Evolutionary conservation across 1,140 invertebrate species (phyloP), one percentile per base, ranked within the genome.

Genomic region (Polypedilum pembai): DNA sequence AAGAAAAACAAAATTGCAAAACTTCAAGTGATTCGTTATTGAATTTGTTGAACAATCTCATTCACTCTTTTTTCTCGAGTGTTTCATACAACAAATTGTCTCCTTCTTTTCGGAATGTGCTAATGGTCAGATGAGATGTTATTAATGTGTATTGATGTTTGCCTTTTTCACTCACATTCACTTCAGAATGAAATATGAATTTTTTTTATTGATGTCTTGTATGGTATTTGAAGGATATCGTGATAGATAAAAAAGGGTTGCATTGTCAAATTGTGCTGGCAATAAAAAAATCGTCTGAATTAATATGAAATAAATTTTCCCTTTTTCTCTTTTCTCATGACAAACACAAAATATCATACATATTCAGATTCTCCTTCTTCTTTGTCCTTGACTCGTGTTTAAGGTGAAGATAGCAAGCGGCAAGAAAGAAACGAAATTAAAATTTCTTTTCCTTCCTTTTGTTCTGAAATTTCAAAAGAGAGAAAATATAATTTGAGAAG

Each of bases 1-100:
- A 56, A 56, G 45, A 56, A 56, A 56, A 56, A 56, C 45, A 56
- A 56, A 56, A 56, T 56, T 56, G 45, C 45, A 56, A 56, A 56
- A 56, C 45, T 56, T 56, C 45, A 56, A 56, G 45, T 56, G 45
- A 56, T 12, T 56, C n/a, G 45, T 45, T 45, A 56, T 56, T n/a
- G 12, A 56, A 56, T n/a, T 15, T 56, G 45, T 56, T n/a, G 45
- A n/a, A 56, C 12, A 3, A 4, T 56, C 12, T 56, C n/a, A 56
- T 56, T 56, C 24, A 33, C 24, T 56, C 45, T 56, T 12, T n/a
- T 56, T 56, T 56, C n/a, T n/a, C 12, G 15, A 56, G 45, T 33
- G 24, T n/a, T 56, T 56, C 45, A 4, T n/a, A 56, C 45, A 56
- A 56, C 45, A 56, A 56, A 56, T 3, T 56, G 24, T 33, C 24